Evolutionary conservation across 2,113 vertebrate genomes (phyloP).

Genomic region (Trematomus loennbergii): DNA sequence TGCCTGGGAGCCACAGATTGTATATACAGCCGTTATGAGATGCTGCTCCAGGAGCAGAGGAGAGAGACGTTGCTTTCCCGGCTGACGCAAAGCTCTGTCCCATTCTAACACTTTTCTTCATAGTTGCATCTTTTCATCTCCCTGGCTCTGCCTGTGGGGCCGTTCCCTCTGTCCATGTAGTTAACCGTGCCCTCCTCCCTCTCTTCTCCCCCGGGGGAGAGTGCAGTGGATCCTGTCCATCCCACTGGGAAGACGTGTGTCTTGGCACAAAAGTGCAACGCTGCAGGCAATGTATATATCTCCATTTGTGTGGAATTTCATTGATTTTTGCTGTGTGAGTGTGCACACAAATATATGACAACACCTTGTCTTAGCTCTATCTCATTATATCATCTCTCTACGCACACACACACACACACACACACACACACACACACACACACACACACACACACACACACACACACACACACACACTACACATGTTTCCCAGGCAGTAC

Average conservation of each 20-base stretch:
- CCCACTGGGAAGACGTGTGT: conserved; percentile 70
- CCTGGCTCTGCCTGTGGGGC: conserved; percentile 52
- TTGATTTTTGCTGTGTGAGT: conserved; percentile 73
- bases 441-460: too few relatives aligned
- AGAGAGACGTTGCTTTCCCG: conserved; percentile 54
- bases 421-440: not conserved
- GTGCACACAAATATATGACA: conserved; percentile 50
- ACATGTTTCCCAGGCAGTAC: conserved; percentile 49
- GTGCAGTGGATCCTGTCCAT: conserved; percentile 47
- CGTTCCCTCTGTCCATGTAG: conserved; percentile 47
- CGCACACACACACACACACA: conserved; percentile 12
- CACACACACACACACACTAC: conserved; percentile 5
- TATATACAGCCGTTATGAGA: conserved; percentile 37
- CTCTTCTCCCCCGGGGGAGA: conserved; percentile 47
- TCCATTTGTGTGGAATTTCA: conserved; percentile 76
- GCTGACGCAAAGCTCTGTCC: conserved; percentile 48
- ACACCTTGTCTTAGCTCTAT: conserved; percentile 48
- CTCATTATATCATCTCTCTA: conserved; percentile 71
- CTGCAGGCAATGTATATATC: conserved; percentile 79
- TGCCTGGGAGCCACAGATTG: conserved; percentile 45
- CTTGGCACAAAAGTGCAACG: conserved; percentile 74
- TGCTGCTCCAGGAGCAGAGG: conserved; percentile 22
- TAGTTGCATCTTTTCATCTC: conserved; percentile 54
- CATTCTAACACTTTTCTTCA: conserved; percentile 50
- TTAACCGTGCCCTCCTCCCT: conserved; percentile 49